Conservation (phyloP, 2,888 invertebrate species). For the Lacanobia oleracea region DNA sequence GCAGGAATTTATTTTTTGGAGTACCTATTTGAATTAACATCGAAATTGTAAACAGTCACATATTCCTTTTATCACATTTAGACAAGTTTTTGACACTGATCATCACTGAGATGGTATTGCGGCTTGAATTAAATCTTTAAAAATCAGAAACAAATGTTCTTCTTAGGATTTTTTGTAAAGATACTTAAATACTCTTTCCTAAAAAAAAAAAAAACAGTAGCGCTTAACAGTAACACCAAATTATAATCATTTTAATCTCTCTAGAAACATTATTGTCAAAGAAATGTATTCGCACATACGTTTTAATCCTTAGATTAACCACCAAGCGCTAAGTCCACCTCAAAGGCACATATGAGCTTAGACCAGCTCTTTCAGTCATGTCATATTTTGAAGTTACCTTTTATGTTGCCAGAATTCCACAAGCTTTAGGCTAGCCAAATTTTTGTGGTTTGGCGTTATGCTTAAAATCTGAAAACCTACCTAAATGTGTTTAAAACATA, state of each 20-base stretch:
- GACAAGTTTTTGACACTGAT: no score
- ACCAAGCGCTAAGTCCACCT: slow-evolving; percentile 21
- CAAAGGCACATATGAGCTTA: slow-evolving; percentile 26
- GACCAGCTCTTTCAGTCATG: slow-evolving; percentile 17
- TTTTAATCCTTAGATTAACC: slow-evolving; percentile 20
- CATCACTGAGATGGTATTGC: no score
- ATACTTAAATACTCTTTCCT: no score
- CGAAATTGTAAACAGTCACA: no score
- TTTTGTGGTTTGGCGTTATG: slow-evolving; percentile 32
- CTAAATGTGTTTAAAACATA: background rate
- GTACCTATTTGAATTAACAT: no score
- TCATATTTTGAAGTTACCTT: slow-evolving; percentile 39
- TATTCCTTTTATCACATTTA: no score
- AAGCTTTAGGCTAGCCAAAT: slow-evolving; percentile 32
- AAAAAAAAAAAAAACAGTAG: no score
- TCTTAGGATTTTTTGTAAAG: no score
- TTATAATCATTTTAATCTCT: slow-evolving; percentile 6
- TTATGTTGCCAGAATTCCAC: slow-evolving; percentile 21
- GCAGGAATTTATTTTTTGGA: no score
- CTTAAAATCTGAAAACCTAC: slow-evolving; percentile 31
- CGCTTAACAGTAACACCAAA: background rate
- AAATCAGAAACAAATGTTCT: no score
- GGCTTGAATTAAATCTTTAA: no score
- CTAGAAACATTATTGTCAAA: background rate
- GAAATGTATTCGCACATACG: background rate